phyloP scores from a whole-genome alignment of 1,140 invertebrate species.

The Gryllus bimaculatus region DNA sequence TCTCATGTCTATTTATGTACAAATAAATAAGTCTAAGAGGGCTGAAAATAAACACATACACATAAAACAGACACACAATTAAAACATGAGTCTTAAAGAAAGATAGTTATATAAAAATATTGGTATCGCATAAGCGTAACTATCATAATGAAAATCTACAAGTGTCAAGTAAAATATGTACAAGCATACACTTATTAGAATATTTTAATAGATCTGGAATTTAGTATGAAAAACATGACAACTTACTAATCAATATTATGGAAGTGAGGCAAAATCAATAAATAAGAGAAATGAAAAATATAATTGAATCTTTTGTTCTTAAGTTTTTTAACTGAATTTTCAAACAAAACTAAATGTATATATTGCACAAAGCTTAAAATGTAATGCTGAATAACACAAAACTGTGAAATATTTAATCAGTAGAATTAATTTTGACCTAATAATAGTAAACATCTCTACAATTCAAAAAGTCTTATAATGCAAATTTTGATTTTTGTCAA shows the following conservation, averaged over 20 bases:
- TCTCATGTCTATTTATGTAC: neutral
- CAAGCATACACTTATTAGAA: neutral
- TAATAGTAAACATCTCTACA: neutral
- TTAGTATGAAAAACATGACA: too few species aligned
- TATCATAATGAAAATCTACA: neutral
- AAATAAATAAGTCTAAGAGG: neutral
- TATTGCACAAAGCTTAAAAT: too few species aligned
- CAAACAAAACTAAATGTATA: too few species aligned
- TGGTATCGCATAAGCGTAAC: neutral
- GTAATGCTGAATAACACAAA: too few species aligned
- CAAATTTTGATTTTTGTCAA: neutral
- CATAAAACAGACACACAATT: neutral
- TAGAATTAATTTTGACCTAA: neutral
- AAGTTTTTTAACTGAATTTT: too few species aligned
- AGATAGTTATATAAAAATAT: neutral
- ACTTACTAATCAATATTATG: too few species aligned
- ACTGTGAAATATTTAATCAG: too few species aligned
- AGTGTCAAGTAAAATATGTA: neutral
- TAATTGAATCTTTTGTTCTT: too few species aligned
- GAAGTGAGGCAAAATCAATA: too few species aligned
- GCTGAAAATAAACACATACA: neutral
- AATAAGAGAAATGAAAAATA: too few species aligned
- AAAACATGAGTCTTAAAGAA: neutral
- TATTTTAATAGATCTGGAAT: neutral
- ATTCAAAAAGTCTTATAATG: neutral